Base-by-base conservation (phyloP, 1,140 invertebrate genomes). In the Sarcophaga bullata region DNA sequence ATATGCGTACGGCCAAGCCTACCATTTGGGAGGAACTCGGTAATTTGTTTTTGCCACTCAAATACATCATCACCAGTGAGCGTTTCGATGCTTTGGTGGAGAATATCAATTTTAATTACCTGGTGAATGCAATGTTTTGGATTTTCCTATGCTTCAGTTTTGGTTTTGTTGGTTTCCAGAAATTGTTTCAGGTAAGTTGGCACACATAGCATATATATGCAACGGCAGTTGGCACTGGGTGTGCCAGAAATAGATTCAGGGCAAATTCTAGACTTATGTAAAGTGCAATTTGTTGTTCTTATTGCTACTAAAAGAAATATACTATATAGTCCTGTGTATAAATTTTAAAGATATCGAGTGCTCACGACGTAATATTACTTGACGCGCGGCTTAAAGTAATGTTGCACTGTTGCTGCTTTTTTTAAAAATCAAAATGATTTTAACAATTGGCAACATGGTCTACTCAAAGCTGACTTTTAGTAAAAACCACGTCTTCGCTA, bases 101-200 rank as follows among this genome's bases (percentile, higher is more conserved):
- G 73, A 86, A 89, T 82, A 87, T 90, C 25, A 87, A 90, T 80
- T 81, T 90, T 25, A 84, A 86, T 86, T 89, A 89, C 85, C 86
- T 90, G 85, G 84, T 86, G 10, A 90, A 90, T 84, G 87, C 85
- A 6, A 83, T 90, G 10, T 90, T 90, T 78, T 90, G 88, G 88
- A 89, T 90, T 84, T 89, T 90, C 62, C 81, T 90, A 19, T 80
- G 84, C 25, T 83, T 89, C 46, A 85, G 85, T 84, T 85, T 84
- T 46, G 87, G 88, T 72, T 90, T 88, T 82, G 85, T 82, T 54
- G 86, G 84, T 73, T 89, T 90, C 80, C 86, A 87, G 73, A 85
- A 88, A 54, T 54, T 90, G 54, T 90, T 90, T 78, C 87, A 89
- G 85, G 88, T 89, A 81, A 82, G 84, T 76, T 8, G 17, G 0